phyloP scores from a whole-genome alignment of 23 tunicate species.

The Clavelina lepadiformis region DNA sequence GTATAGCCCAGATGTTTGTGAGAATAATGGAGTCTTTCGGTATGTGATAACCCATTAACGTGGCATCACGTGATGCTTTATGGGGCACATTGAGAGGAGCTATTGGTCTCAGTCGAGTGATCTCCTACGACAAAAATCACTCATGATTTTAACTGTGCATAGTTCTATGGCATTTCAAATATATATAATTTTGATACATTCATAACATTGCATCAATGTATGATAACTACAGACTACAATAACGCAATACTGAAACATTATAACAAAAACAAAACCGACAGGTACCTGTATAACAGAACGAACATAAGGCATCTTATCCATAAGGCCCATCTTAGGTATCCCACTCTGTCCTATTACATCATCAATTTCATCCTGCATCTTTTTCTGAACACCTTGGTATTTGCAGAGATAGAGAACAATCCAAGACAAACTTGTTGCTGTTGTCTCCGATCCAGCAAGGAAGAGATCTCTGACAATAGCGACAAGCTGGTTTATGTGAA shows the following conservation, averaged over 20 bases:
- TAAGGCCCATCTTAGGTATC: slow-evolving; percentile 1
- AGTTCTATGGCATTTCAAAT: no score
- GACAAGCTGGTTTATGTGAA: slow-evolving; percentile 11
- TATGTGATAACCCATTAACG: slow-evolving; percentile 40
- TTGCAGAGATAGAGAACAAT: slow-evolving; percentile 7
- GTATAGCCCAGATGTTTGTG: slow-evolving; percentile 45
- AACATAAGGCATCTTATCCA: slow-evolving; percentile 26
- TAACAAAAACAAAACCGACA: no score
- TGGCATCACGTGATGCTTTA: slow-evolving; percentile 15
- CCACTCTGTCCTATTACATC: slow-evolving; percentile 12
- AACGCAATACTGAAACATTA: no score
- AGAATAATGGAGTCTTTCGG: slow-evolving; percentile 39
- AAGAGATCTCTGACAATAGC: slow-evolving; percentile 23
- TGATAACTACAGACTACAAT: not conserved
- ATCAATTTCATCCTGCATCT: slow-evolving; percentile 25
- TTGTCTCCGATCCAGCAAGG: slow-evolving; percentile 49
- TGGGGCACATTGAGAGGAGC: slow-evolving; percentile 56
- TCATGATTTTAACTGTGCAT: not conserved
- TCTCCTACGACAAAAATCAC: slow-evolving; percentile 24
- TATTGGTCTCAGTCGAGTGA: slow-evolving; percentile 38
- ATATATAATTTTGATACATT: no score
- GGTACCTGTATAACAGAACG: slow-evolving; percentile 49
- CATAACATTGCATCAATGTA: not conserved
- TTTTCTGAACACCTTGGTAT: slow-evolving; percentile 24
- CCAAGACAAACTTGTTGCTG: slow-evolving; percentile 24